These are phyloP conservation scores for Drosophila dunni DNA, from an alignment of 1,140 invertebrate genomes.

Conservation along the genomic window DNA sequence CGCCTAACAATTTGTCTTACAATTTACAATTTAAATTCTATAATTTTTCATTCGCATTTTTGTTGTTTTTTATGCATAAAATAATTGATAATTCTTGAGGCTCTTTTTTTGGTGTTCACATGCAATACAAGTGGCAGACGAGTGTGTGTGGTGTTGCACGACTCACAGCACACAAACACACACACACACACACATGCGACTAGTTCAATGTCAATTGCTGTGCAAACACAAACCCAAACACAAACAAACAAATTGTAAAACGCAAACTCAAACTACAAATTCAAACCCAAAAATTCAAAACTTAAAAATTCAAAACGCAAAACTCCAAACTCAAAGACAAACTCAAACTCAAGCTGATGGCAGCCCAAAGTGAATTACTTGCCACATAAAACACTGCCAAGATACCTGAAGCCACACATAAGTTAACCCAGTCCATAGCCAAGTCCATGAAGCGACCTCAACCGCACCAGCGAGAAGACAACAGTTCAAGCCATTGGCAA, in stretches of 20 bases:
- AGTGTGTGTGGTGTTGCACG: conserved; percentile 55
- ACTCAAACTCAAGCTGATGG: conserved; percentile 29
- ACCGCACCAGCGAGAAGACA: conserved; percentile 7
- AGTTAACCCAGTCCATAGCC: conserved; percentile 16
- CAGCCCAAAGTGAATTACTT: conserved; percentile 63
- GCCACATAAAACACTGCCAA: conserved; percentile 56
- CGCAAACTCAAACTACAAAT: neutral
- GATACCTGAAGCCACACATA: conserved; percentile 1
- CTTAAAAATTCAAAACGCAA: conserved; percentile 4
- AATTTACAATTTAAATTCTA: conserved; percentile 50
- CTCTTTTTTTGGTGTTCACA: conserved; percentile 25
- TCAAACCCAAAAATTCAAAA: conserved; percentile 10
- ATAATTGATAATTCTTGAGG: conserved; percentile 40
- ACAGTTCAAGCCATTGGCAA: conserved; percentile 13
- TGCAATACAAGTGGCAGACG: conserved; percentile 48
- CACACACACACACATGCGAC: conserved; percentile 26
- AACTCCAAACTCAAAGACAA: conserved; percentile 16
- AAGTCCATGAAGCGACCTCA: conserved; percentile 55
- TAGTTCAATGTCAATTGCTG: conserved; percentile 76
- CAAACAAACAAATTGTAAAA: conserved; percentile 48
- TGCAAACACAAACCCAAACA: conserved; percentile 50
- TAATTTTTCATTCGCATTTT: conserved; percentile 33
- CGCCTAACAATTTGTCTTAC: conserved; percentile 56
- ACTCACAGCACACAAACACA: conserved; percentile 43
- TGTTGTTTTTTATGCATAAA: conserved; percentile 27